These are phyloP conservation scores for Autographa pulchrina DNA, from an alignment of 2,888 invertebrate species.

Conservation along the genomic window DNA sequence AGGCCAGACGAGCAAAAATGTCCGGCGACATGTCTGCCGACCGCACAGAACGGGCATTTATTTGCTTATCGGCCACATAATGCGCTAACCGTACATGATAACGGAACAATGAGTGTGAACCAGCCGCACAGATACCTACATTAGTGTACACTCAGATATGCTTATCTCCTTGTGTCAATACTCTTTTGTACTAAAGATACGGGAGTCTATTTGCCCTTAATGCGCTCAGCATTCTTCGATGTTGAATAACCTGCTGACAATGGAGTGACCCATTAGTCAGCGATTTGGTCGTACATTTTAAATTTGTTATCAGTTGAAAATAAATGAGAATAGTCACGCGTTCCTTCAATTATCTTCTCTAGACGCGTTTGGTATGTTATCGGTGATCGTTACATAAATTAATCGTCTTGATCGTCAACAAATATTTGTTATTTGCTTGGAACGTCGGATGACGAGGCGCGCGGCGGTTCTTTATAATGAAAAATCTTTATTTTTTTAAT, in stretches of 20 bases:
- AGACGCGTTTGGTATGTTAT: constrained; percentile 66
- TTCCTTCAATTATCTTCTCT: constrained; percentile 59
- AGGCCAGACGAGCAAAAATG: constrained; percentile 56
- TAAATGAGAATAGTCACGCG: constrained; percentile 62
- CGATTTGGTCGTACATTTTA: constrained; percentile 69
- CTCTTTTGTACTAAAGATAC: constrained; percentile 87
- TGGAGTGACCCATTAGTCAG: constrained; percentile 80
- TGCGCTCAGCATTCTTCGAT: constrained; percentile 83
- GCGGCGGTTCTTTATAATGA: neutral
- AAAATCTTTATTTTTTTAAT: neutral
- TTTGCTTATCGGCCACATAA: constrained; percentile 87
- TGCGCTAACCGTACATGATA: constrained; percentile 85
- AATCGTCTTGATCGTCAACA: constrained; percentile 43
- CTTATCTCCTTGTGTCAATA: constrained; percentile 87
- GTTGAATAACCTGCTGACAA: constrained; percentile 82
- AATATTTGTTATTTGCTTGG: constrained; percentile 47
- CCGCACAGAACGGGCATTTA: constrained; percentile 73
- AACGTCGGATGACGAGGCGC: constrained; percentile 18
- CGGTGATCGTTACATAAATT: constrained; percentile 63
- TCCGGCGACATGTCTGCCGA: constrained; percentile 62
- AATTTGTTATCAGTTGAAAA: constrained; percentile 70
- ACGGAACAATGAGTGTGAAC: constrained; percentile 86
- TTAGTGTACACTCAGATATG: constrained; percentile 84
- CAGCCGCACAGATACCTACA: constrained; percentile 79
- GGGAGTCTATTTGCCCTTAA: constrained; percentile 86